Conservation (phyloP, 1,140 invertebrate genomes). For the Drosophila nikananu region DNA sequence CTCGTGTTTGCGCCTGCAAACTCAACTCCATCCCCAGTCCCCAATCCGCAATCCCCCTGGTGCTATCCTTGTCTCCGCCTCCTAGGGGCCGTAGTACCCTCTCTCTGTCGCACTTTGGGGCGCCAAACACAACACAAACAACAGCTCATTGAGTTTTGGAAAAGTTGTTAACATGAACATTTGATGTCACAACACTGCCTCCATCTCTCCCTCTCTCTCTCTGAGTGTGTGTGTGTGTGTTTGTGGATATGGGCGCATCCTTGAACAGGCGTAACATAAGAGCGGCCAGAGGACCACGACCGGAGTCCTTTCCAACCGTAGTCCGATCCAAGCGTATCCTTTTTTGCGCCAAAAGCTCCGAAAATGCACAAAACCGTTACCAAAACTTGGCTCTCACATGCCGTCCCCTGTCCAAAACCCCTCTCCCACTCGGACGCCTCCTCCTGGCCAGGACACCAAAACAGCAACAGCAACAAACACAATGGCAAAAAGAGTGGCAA, state of each 20-base stretch:
- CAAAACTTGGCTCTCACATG: conserved; percentile 35
- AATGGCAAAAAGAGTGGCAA: conserved; percentile 40
- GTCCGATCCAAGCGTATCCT: conserved; percentile 65
- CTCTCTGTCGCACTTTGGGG: conserved; percentile 27
- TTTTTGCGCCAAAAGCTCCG: conserved; percentile 49
- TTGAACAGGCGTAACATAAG: conserved; percentile 47
- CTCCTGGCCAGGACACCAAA: conserved; percentile 8
- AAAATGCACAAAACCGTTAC: conserved; percentile 53
- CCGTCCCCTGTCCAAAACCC: background rate
- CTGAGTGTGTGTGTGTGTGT: conserved; percentile 6
- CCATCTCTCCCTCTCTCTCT: background rate
- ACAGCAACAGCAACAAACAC: conserved; percentile 25
- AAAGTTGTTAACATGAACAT: conserved; percentile 84
- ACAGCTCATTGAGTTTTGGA: conserved; percentile 83
- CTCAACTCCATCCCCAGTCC: conserved; percentile 24
- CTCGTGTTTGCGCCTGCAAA: conserved; percentile 75
- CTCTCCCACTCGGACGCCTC: background rate
- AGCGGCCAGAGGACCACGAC: conserved; percentile 15
- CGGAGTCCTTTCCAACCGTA: conserved; percentile 20
- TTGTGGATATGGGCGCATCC: conserved; percentile 39
- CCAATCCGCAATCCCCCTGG: background rate
- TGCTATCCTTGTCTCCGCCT: background rate
- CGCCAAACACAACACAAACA: conserved; percentile 75
- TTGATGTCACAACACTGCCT: conserved; percentile 77
- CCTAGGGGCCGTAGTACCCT: background rate